Evolutionary conservation across 2,797 vertebrate genomes (phyloP).

Genomic region (Lithobates sylvaticus): DNA sequence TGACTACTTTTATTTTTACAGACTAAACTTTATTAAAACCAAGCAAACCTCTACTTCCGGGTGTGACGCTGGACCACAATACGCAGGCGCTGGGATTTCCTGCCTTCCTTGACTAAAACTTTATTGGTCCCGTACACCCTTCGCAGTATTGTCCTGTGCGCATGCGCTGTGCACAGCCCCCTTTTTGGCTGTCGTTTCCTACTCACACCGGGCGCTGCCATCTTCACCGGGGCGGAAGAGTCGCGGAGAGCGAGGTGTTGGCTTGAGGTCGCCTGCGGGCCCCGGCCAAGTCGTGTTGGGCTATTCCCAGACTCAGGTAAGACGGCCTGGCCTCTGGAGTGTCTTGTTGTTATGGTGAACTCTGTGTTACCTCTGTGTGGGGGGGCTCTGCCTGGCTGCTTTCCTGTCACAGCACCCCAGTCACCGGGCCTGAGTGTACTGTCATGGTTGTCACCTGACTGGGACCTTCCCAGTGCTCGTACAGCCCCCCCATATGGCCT

Average conservation of each 20-base stretch:
- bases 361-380: background rate
- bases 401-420: too few relatives aligned
- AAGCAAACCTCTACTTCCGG: background rate
- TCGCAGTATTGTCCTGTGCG: background rate
- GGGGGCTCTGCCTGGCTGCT: too few relatives aligned
- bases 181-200: conserved; percentile 43
- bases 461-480: too few relatives aligned
- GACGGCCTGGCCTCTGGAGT: background rate
- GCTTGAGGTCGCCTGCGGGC: background rate
- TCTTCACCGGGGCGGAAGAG: conserved; percentile 46
- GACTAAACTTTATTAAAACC: conserved; percentile 21
- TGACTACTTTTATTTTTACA: background rate
- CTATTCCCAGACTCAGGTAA: conserved; percentile 31
- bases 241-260: background rate
- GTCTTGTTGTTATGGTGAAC: background rate
- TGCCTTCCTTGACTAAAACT: conserved; percentile 7
- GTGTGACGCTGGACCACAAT: background rate
- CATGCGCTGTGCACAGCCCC: conserved; percentile 6
- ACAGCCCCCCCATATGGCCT: too few relatives aligned
- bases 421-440: too few relatives aligned
- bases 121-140: conserved; percentile 34
- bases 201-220: conserved; percentile 47
- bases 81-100: background rate
- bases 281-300: conserved; percentile 17
- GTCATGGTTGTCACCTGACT: too few relatives aligned